A percentile compares a stretch with the other conserved stretches of the same genome.
phyloP scores from a whole-genome alignment of 2,888 invertebrate genomes.

The Euproctis similis region DNA sequence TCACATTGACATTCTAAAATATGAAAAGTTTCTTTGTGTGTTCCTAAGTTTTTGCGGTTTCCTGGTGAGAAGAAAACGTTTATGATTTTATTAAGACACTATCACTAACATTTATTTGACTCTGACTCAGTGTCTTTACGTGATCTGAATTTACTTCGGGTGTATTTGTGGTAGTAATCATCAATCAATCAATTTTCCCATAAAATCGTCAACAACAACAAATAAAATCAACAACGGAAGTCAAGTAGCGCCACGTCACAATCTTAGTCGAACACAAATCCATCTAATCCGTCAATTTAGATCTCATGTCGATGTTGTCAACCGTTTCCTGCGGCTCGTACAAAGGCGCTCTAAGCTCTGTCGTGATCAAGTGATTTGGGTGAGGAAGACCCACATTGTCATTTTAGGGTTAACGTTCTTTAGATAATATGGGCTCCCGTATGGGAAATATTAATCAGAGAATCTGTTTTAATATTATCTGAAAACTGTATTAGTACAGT shows the following conservation, averaged over 20 bases:
- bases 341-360: constrained; percentile 21
- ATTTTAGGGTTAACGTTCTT: constrained; percentile 22
- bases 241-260: constrained; percentile 14
- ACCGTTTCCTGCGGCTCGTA: constrained; percentile 28
- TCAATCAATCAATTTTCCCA: no score
- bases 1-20: no score
- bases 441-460: no score
- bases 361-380: constrained; percentile 39
- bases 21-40: no score
- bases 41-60: not conserved
- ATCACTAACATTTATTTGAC: no score
- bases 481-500: no score
- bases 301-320: constrained; percentile 19
- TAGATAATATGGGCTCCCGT: constrained; percentile 8
- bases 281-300: constrained; percentile 24
- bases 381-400: constrained; percentile 11
- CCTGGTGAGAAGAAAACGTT: not conserved
- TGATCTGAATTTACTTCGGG: no score
- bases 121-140: no score
- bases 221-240: not conserved
- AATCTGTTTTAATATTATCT: no score
- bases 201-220: no score
- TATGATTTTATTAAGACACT: no score
- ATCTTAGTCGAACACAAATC: constrained; percentile 18
- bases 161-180: no score